Conservation (phyloP, 2,888 invertebrate species). For the Dromius quadrimaculatus region DNA sequence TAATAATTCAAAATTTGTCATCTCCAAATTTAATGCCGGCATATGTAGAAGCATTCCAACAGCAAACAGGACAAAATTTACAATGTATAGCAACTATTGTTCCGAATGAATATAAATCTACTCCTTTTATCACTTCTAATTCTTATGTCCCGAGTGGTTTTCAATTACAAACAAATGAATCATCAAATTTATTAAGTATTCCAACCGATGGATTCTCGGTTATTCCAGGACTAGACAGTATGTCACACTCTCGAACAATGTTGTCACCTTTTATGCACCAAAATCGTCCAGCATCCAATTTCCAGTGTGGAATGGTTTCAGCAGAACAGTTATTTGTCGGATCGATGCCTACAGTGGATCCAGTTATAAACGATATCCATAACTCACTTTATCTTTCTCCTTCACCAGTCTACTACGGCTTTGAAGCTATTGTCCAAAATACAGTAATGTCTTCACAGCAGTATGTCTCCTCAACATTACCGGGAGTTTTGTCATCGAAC, state of each 20-base stretch:
- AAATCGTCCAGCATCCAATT: conserved; percentile 67
- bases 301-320: conserved; percentile 68
- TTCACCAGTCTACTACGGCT: conserved; percentile 84
- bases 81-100: conserved; percentile 76
- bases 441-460: conserved; percentile 92
- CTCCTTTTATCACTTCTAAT: conserved; percentile 70
- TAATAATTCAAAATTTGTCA: conserved; percentile 75
- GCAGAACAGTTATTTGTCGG: conserved; percentile 72
- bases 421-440: conserved; percentile 89
- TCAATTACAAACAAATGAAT: conserved; percentile 73
- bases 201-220: conserved; percentile 72
- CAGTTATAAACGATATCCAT: conserved; percentile 21
- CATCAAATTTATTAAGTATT: conserved; percentile 72
- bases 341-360: conserved; percentile 32
- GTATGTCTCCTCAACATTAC: conserved; percentile 84
- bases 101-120: conserved; percentile 62
- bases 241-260: conserved; percentile 66
- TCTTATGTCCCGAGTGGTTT: conserved; percentile 72
- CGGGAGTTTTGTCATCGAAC: conserved; percentile 82
- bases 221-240: conserved; percentile 55
- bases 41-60: conserved; percentile 78
- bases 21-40: conserved; percentile 70
- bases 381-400: conserved; percentile 69
- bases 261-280: conserved; percentile 73
- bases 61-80: conserved; percentile 78